Conservation (phyloP, 2,888 invertebrate species). For the Anarsia innoxiella region DNA sequence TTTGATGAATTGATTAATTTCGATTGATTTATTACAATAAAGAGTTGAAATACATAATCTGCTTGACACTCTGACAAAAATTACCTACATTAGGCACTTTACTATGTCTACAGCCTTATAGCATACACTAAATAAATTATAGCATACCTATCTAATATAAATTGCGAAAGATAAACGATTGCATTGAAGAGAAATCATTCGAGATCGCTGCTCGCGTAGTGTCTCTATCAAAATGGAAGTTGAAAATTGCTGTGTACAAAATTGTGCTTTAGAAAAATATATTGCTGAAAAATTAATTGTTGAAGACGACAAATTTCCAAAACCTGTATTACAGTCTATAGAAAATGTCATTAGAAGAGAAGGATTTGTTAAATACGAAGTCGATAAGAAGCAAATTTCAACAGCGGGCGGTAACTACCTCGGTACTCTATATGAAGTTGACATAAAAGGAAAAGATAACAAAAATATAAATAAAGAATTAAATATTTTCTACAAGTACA, state of each 20-base stretch:
- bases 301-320: not conserved
- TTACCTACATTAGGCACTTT: too few relatives aligned
- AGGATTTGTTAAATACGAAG: constrained; percentile 23
- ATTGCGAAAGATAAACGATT: too few relatives aligned
- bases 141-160: too few relatives aligned
- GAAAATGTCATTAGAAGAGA: constrained; percentile 24
- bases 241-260: not conserved
- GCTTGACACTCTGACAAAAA: too few relatives aligned
- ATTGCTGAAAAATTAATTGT: not conserved
- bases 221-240: too few relatives aligned
- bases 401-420: constrained; percentile 35
- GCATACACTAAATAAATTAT: too few relatives aligned
- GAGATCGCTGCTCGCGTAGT: too few relatives aligned
- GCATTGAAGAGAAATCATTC: too few relatives aligned
- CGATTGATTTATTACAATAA: too few relatives aligned
- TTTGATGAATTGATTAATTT: too few relatives aligned
- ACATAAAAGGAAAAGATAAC: constrained; percentile 28
- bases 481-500: constrained; percentile 42
- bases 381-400: constrained; percentile 24
- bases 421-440: constrained; percentile 33
- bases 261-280: not conserved
- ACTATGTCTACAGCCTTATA: too few relatives aligned
- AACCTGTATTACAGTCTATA: constrained; percentile 14
- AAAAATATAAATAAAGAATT: constrained; percentile 24
- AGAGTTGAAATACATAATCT: too few relatives aligned